These are phyloP conservation scores for Watsonalla cultraria DNA, from an alignment of 2,888 invertebrate species.

Conservation along the genomic window DNA sequence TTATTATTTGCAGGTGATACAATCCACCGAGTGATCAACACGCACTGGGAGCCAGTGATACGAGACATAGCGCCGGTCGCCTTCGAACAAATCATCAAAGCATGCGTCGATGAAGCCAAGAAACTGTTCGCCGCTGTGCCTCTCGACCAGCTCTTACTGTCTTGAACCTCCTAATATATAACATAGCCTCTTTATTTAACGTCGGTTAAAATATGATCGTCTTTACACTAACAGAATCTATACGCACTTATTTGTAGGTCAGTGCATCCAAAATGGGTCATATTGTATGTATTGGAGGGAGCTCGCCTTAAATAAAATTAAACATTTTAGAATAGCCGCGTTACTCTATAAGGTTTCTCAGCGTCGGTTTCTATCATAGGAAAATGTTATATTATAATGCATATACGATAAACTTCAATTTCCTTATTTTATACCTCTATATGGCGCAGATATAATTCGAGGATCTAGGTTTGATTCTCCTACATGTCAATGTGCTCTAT, in stretches of 20 bases:
- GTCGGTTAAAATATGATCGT: too few relatives aligned
- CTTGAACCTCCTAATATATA: conserved; percentile 20
- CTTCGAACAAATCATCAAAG: conserved; percentile 65
- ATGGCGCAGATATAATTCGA: too few relatives aligned
- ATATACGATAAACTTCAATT: too few relatives aligned
- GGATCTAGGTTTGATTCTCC: too few relatives aligned
- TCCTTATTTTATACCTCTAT: too few relatives aligned
- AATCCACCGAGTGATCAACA: conserved; percentile 62
- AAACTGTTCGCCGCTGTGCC: conserved; percentile 67
- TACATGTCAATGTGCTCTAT: too few relatives aligned
- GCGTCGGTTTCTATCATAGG: too few relatives aligned
- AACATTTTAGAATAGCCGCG: too few relatives aligned
- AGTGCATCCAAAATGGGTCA: neutral
- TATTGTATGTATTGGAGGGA: neutral
- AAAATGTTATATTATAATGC: too few relatives aligned
- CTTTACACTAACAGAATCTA: conserved; percentile 15
- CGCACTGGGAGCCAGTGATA: conserved; percentile 71
- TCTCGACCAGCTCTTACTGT: conserved; percentile 42
- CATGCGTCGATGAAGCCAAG: conserved; percentile 64
- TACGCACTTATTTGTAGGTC: neutral
- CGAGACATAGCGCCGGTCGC: conserved; percentile 67
- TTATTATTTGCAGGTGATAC: conserved; percentile 46
- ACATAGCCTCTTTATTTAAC: neutral
- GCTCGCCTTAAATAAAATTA: too few relatives aligned
- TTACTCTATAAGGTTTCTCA: too few relatives aligned